phyloP scores from a whole-genome alignment of 1,140 invertebrate genomes.

The Heterodera carotae region DNA sequence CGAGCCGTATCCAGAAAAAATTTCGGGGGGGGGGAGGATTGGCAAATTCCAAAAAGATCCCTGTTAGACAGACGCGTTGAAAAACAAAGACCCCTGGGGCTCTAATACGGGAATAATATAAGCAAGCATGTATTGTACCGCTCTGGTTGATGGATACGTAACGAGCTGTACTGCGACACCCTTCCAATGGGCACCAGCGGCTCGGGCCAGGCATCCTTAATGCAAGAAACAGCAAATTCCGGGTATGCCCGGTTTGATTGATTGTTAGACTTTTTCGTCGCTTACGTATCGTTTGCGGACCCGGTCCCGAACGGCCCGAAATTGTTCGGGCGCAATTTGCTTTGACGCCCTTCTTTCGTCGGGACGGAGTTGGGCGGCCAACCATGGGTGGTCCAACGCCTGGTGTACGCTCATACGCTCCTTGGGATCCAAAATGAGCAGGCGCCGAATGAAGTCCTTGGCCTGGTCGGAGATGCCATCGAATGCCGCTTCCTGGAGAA shows the following conservation, averaged over 20 bases:
- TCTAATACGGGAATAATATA: too few relatives aligned
- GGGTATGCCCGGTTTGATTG: too few relatives aligned
- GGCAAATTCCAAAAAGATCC: too few relatives aligned
- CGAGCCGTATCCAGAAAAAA: too few relatives aligned
- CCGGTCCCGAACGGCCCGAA: conserved; percentile 82
- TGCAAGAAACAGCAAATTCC: not conserved
- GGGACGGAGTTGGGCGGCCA: conserved; percentile 75
- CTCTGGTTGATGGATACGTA: conserved; percentile 91
- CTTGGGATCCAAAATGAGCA: conserved; percentile 91
- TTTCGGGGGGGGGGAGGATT: too few relatives aligned
- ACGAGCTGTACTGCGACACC: conserved; percentile 90
- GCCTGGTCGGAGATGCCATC: conserved; percentile 88
- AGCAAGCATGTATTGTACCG: too few relatives aligned
- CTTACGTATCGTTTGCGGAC: conserved; percentile 74
- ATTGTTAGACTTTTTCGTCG: too few relatives aligned
- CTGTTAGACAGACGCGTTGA: too few relatives aligned
- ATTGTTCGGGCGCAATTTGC: conserved; percentile 79
- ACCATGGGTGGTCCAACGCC: conserved; percentile 90
- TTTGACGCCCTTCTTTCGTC: conserved; percentile 71
- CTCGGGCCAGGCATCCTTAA: conserved; percentile 79
- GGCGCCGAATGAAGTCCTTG: conserved; percentile 92
- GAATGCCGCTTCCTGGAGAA: conserved; percentile 76
- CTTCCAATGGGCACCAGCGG: conserved; percentile 90
- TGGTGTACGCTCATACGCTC: conserved; percentile 97
- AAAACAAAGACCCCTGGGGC: too few relatives aligned